These are phyloP conservation scores for Sigmodon hispidus DNA, from an alignment of 2,113 vertebrate genomes.

Conservation along the genomic window DNA sequence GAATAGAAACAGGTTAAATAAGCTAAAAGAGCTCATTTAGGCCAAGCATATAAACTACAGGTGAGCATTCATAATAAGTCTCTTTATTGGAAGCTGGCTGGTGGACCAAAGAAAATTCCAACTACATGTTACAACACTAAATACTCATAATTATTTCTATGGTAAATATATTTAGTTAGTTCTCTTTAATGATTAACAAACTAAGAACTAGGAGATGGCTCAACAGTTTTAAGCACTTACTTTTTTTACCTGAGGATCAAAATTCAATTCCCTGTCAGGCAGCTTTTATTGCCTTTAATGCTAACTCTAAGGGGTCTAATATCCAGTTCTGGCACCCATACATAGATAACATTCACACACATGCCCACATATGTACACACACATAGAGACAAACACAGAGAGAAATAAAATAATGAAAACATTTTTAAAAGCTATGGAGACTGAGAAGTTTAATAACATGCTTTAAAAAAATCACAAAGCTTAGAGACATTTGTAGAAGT, in stretches of 20 bases:
- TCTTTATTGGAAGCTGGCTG: no score
- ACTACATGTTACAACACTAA: background rate
- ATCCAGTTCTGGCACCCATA: background rate
- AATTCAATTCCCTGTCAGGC: background rate
- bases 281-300: background rate
- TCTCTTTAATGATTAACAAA: background rate
- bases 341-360: background rate
- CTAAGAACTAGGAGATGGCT: background rate
- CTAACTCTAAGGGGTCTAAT: background rate
- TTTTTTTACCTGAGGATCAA: background rate
- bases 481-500: background rate
- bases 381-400: background rate
- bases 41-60: no score
- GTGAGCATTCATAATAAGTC: no score
- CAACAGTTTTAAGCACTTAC: background rate
- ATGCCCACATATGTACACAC: background rate
- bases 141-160: background rate
- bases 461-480: background rate
- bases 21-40: no score
- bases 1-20: no score
- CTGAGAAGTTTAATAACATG: background rate
- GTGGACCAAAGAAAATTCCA: no score
- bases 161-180: no score
- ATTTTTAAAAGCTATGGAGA: background rate
- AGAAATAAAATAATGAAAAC: background rate